Conservation (phyloP, 92 coral and sea anemone species). For the Plumapathes pennacea region DNA sequence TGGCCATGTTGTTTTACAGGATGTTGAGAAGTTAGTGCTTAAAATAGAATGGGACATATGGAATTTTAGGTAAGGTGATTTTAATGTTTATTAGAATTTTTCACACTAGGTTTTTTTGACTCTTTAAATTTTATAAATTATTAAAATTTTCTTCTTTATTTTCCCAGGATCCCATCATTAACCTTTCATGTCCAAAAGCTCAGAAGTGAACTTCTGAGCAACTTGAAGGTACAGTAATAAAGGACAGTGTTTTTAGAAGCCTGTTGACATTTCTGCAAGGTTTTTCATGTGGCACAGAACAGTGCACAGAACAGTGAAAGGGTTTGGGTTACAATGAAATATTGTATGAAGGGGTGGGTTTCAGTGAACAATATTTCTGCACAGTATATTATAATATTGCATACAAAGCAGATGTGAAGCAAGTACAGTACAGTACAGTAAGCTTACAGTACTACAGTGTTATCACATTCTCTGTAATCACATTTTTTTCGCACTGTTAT, state of each 20-base stretch:
- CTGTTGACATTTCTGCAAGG: no score
- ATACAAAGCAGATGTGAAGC: no score
- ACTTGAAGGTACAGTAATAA: conserved; percentile 19
- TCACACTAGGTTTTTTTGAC: background rate
- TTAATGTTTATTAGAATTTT: background rate
- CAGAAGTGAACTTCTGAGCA: conserved; percentile 15
- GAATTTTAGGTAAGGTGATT: conserved; percentile 8
- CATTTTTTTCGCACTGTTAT: no score
- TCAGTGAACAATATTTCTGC: no score
- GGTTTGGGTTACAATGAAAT: conserved; percentile 20
- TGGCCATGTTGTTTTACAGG: conserved; percentile 13
- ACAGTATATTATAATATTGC: no score
- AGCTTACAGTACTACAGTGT: no score
- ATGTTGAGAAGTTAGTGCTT: conserved; percentile 28
- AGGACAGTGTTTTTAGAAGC: no score
- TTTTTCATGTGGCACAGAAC: no score
- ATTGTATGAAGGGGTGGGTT: no score
- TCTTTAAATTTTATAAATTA: background rate
- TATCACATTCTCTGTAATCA: no score
- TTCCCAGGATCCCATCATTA: conserved; percentile 35
- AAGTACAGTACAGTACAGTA: no score
- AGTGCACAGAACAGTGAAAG: no score
- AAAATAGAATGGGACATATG: conserved; percentile 24
- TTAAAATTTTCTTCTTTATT: background rate
- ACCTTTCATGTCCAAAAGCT: conserved; percentile 28